phyloP scores from a whole-genome alignment of 1,140 invertebrate species.

The Listronotus bonariensis region DNA sequence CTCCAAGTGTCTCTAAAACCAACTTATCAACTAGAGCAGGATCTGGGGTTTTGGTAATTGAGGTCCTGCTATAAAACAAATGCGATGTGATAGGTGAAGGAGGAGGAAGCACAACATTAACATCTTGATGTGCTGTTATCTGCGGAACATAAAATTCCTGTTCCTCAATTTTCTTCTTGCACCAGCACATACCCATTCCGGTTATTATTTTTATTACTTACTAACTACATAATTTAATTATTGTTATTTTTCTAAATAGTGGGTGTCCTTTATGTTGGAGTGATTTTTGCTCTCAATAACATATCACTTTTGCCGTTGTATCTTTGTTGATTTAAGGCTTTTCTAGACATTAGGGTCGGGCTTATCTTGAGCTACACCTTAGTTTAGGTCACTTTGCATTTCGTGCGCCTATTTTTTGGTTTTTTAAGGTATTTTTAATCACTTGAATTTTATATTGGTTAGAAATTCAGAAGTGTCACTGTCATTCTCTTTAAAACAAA shows the following conservation, averaged over 20 bases:
- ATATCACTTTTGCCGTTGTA: conserved; percentile 19
- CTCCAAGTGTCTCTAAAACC: conserved; percentile 77
- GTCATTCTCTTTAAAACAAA: no score
- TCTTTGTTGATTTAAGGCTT: conserved; percentile 10
- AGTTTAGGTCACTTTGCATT: not conserved
- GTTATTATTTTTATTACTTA: conserved; percentile 15
- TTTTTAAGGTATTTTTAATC: conserved; percentile 1
- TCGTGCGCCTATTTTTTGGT: not conserved
- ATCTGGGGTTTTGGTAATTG: conserved; percentile 51
- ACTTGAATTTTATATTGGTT: not conserved
- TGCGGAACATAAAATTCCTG: conserved; percentile 53
- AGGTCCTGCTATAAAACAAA: conserved; percentile 48
- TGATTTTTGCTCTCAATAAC: conserved; percentile 23
- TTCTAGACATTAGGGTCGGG: conserved; percentile 14
- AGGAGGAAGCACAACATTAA: conserved; percentile 37
- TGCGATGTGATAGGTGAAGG: conserved; percentile 27
- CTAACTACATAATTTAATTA: conserved; percentile 26
- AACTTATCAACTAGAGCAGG: conserved; percentile 68
- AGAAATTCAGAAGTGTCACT: no score
- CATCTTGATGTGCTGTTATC: conserved; percentile 48
- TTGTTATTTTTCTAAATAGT: conserved; percentile 6
- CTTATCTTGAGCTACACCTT: not conserved
- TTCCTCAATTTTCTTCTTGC: conserved; percentile 62
- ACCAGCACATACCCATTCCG: conserved; percentile 67
- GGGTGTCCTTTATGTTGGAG: conserved; percentile 22